Evolutionary conservation across 2,888 invertebrate genomes (phyloP), one percentile per base, ranked within the genome.

Genomic region (Perdita meconis): DNA sequence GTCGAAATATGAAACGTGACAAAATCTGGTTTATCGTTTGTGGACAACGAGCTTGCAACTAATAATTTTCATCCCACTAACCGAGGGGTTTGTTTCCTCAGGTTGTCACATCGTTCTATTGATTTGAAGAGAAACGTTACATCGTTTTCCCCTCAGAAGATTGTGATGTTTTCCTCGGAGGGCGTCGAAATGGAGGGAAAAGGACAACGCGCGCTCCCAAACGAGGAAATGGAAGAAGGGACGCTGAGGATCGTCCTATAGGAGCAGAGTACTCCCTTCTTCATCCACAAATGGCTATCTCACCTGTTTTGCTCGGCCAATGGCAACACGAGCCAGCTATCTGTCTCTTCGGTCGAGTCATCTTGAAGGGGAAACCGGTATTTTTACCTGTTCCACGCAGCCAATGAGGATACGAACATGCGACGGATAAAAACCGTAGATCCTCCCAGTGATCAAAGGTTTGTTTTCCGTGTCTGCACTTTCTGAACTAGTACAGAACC

Each of bases 301-400:
- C 67, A 61, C 67, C 78, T 66, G 66, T 0, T 10, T 8, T 26
- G 12, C 8, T 8, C 71, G 53, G 30, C 78, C 78, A 78, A 78
- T 78, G 34, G 19, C 26, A 13, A 60, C 12, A 12, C 53, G 16
- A 26, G 16, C n/a, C n/a, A 12, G 13, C 40, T 47, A 22, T 55
- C 44, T 72, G 44, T 55, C 34, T 13, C 42, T 13, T 13, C 42
- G 10, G 6, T 13, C 10, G 34, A 22, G 50, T 47, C 50, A 38
- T 44, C 71, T 51, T 26, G 8, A 59, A 74, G 13, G 34, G 34
- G 19, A 42, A 26, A n/a, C 24, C 66, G 30, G 16, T 65, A 16
- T 44, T 68, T 64, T 55, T 34, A 75, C 69, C 64, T 68, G 40
- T 24, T 36, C 8, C 36, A 8, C 2, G 5, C 53, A 36, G 42